A percentile compares a stretch with the other conserved stretches of the same genome.
Evolutionary conservation across 2,888 invertebrate species (phyloP).

Genomic region (Spodoptera picta): DNA sequence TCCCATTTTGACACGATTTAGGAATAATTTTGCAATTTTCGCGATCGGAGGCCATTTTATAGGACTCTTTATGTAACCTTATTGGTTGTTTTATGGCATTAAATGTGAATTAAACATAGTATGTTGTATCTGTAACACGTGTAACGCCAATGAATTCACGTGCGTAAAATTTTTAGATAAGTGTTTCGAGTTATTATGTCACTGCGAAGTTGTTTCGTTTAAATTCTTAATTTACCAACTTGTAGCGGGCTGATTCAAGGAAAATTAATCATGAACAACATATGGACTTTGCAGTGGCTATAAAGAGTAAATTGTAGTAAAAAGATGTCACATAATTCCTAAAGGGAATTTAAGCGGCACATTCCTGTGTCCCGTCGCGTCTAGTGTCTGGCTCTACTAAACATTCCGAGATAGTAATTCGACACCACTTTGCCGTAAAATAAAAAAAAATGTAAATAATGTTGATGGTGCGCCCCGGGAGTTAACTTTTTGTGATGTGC

Average conservation of each 20-base stretch:
- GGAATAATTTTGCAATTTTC: slow-evolving; percentile 37
- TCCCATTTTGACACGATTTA: slow-evolving; percentile 35
- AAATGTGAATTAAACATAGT: slow-evolving; percentile 14
- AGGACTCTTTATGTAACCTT: slow-evolving; percentile 16
- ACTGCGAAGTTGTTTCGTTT: slow-evolving; percentile 2
- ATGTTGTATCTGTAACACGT: slow-evolving; percentile 12
- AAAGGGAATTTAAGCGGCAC: slow-evolving; percentile 61
- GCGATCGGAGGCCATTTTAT: slow-evolving; percentile 16
- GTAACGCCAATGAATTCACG: background rate
- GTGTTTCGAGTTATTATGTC: slow-evolving; percentile 8
- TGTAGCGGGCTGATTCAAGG: too few species aligned
- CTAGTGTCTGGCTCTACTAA: slow-evolving; percentile 67
- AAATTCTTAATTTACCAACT: slow-evolving; percentile 13
- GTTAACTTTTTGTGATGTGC: slow-evolving; percentile 71
- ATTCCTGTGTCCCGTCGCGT: slow-evolving; percentile 58
- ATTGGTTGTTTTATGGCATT: slow-evolving; percentile 8
- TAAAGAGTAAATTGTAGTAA: slow-evolving; percentile 1
- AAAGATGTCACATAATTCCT: slow-evolving; percentile 45
- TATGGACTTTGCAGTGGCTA: too few species aligned
- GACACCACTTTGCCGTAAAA: slow-evolving; percentile 77
- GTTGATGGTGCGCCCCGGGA: slow-evolving; percentile 75
- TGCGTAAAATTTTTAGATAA: background rate
- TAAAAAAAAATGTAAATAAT: slow-evolving; percentile 82
- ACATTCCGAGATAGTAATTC: slow-evolving; percentile 85
- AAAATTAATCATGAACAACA: too few species aligned